A percentile compares a stretch with the other conserved stretches of the same genome.
These are phyloP conservation scores for Porites australiensis DNA, from an alignment of 64 coral and sea anemone genomes.

Conservation along the genomic window DNA sequence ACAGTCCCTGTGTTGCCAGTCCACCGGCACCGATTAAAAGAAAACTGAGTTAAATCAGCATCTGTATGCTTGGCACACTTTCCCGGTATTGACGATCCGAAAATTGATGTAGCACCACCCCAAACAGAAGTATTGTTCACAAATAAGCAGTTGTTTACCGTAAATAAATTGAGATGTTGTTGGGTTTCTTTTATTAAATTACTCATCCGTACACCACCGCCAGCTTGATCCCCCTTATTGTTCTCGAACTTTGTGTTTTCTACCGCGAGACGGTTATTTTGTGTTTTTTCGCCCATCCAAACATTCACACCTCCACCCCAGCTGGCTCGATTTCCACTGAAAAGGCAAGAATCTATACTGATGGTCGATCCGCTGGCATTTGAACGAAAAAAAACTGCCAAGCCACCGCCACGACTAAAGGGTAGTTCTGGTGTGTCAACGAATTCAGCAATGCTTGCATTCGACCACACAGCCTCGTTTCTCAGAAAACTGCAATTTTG, in stretches of 20 bases:
- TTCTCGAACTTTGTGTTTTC: slow-evolving; percentile 45
- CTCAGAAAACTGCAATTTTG: slow-evolving; percentile 59
- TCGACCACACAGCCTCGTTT: slow-evolving; percentile 66
- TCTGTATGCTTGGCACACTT: neutral
- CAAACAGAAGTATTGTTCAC: slow-evolving; percentile 66
- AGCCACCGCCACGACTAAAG: slow-evolving; percentile 93
- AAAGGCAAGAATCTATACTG: slow-evolving; percentile 69
- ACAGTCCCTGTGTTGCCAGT: slow-evolving; percentile 74
- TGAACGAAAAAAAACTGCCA: slow-evolving; percentile 76
- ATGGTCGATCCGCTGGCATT: slow-evolving; percentile 68
- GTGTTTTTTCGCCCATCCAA: slow-evolving; percentile 16
- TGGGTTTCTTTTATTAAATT: slow-evolving; percentile 17
- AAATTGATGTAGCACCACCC: slow-evolving; percentile 77
- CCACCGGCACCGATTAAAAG: slow-evolving; percentile 64
- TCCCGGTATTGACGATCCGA: slow-evolving; percentile 70
- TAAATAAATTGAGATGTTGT: slow-evolving; percentile 12
- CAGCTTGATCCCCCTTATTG: slow-evolving; percentile 58
- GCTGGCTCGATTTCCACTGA: slow-evolving; percentile 61
- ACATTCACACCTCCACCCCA: slow-evolving; percentile 85
- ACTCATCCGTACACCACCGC: slow-evolving; percentile 52
- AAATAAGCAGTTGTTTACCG: slow-evolving; percentile 58
- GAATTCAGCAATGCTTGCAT: slow-evolving; percentile 17
- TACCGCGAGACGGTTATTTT: slow-evolving; percentile 70
- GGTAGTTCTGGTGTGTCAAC: slow-evolving; percentile 70
- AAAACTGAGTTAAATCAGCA: slow-evolving; percentile 31